phyloP scores from a whole-genome alignment of 2,888 invertebrate genomes.

The Norana najaformis region DNA sequence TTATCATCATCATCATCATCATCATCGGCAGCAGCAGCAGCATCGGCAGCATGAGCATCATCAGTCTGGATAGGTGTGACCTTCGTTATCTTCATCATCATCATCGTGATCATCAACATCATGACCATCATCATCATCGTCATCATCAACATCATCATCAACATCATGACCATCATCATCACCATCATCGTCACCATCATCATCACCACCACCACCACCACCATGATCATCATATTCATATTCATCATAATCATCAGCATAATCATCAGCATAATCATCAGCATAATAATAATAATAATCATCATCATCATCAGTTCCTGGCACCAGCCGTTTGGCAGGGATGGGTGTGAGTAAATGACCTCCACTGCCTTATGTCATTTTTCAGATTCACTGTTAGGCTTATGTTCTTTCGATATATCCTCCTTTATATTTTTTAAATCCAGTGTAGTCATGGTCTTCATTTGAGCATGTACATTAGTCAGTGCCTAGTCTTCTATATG shows the following conservation, averaged over 20 bases:
- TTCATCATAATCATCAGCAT: conserved; percentile 28
- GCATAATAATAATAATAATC: conserved; percentile 23
- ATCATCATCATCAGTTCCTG: too few species aligned
- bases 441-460: too few species aligned
- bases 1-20: not conserved
- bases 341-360: too few species aligned
- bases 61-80: not conserved
- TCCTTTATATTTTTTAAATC: too few species aligned
- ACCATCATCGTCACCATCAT: conserved; percentile 32
- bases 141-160: conserved; percentile 32
- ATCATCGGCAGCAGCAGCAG: too few species aligned
- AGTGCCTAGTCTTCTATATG: too few species aligned
- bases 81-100: conserved; percentile 26
- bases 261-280: conserved; percentile 22
- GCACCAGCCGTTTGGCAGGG: too few species aligned
- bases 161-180: conserved; percentile 30
- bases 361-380: too few species aligned
- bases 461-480: not conserved
- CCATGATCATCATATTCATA: conserved; percentile 28
- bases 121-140: conserved; percentile 30
- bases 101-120: conserved; percentile 21
- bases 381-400: too few species aligned
- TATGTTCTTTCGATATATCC: too few species aligned
- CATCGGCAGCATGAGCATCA: too few species aligned
- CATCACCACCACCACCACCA: conserved; percentile 29